These are phyloP conservation scores for Heliconius eleuchia DNA, from an alignment of 1,140 invertebrate genomes.

Conservation along the genomic window DNA sequence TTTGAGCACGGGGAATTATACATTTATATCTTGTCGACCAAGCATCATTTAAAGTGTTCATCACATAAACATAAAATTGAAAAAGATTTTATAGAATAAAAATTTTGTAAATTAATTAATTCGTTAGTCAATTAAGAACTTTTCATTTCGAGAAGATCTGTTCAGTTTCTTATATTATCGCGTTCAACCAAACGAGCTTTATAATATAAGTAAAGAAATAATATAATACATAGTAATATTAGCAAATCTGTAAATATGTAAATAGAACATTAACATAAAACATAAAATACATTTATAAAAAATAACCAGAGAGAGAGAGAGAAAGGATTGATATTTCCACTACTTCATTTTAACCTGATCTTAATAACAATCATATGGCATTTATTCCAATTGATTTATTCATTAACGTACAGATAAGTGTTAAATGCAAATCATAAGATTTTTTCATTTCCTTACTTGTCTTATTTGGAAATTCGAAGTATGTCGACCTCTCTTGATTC, in stretches of 20 bases:
- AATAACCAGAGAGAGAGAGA: neutral
- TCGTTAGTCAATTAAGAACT: too few species aligned
- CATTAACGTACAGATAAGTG: conserved; percentile 2
- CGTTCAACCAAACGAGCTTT: too few species aligned
- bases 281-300: neutral
- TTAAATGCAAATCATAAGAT: conserved; percentile 3
- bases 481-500: neutral
- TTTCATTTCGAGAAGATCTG: too few species aligned
- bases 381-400: conserved; percentile 12
- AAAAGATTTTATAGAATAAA: too few species aligned
- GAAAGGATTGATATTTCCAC: neutral
- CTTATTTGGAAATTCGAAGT: conserved; percentile 3
- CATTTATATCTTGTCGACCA: neutral
- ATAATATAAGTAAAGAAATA: too few species aligned
- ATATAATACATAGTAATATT: too few species aligned
- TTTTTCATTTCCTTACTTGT: conserved; percentile 10
- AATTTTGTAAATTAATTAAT: too few species aligned
- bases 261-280: neutral
- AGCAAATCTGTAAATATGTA: neutral
- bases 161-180: too few species aligned
- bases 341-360: neutral
- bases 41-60: too few species aligned
- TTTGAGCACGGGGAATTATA: neutral
- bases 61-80: too few species aligned
- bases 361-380: conserved; percentile 1